A percentile compares a stretch with the other conserved stretches of the same genome.
Conservation (phyloP, 2,888 invertebrate species). For the Volucella inanis region DNA sequence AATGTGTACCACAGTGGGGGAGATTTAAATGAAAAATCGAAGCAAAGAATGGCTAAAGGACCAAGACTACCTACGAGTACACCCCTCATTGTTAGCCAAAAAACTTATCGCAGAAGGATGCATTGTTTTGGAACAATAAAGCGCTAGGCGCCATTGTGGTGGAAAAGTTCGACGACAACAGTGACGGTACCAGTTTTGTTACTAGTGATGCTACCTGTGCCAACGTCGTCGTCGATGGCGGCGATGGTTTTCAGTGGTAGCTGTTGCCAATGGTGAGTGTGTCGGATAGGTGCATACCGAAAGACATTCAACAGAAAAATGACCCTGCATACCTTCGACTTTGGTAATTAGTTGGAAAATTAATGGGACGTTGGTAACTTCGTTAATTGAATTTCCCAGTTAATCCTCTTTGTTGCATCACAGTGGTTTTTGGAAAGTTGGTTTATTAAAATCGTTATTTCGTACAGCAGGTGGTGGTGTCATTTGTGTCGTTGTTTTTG, state of each 20-base stretch:
- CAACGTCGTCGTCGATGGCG: background rate
- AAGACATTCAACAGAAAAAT: slow-evolving; percentile 33
- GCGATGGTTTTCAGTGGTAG: no score
- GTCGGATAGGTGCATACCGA: slow-evolving; percentile 15
- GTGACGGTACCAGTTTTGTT: background rate
- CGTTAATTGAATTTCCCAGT: slow-evolving; percentile 71
- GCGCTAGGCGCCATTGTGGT: slow-evolving; percentile 40
- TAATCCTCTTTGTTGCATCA: slow-evolving; percentile 50
- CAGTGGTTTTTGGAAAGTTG: slow-evolving; percentile 31
- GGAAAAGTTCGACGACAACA: slow-evolving; percentile 38
- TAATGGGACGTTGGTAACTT: slow-evolving; percentile 69
- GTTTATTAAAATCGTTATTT: slow-evolving; percentile 63
- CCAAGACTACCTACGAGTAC: background rate
- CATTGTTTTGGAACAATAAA: slow-evolving; percentile 49
- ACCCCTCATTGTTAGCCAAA: slow-evolving; percentile 38
- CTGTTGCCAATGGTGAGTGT: slow-evolving; percentile 18
- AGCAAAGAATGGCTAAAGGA: background rate
- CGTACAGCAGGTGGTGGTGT: slow-evolving; percentile 19
- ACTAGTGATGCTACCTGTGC: no score
- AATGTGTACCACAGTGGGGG: slow-evolving; percentile 15
- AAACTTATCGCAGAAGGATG: slow-evolving; percentile 22
- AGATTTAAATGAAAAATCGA: slow-evolving; percentile 57
- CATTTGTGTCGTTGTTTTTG: slow-evolving; percentile 1
- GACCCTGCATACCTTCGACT: slow-evolving; percentile 68
- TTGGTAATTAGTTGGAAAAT: slow-evolving; percentile 72